Base-by-base conservation (phyloP, 2,888 invertebrate species). In the Frankliniella fusca region DNA sequence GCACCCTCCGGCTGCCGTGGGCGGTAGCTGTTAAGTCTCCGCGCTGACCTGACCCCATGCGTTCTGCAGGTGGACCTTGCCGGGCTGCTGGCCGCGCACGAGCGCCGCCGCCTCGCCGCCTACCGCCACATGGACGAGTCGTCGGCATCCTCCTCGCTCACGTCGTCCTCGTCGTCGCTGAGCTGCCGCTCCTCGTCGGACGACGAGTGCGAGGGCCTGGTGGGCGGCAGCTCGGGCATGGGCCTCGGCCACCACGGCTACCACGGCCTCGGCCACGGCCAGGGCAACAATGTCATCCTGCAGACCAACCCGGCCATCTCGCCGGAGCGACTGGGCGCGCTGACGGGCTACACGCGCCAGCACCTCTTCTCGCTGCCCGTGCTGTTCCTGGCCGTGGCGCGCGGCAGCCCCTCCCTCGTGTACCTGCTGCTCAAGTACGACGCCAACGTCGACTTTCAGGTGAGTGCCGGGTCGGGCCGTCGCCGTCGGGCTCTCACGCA, bases 281-380 rank as follows among this genome's bases (percentile, higher is more conserved):
- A 83, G 23, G 82, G 82, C 12, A 49, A 81, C 7, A 82, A 83
- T 81, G 80, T 83, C 81, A 61, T 86, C 80, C 82, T 87, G 61
- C 85, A 85, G 61, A 84, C 87, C 65, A 87, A 86, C 82, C 85
- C 86, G 8, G 85, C 85, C 81, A 83, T 88, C 61, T 85, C 87
- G 1, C 81, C 85, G 11, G 86, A 87, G 50, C 85, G 85, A 80
- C 84, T 86, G 28, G 84, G 84, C 23, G 85, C 85, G 11, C 83
- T 87, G 85, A 86, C 87, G 8, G 87, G 88, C 61, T 90, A 91
- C 85, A 89, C 89, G 15, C 88, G 89, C 50, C 89, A 90, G 12
- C 89, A 89, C 83, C 87, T 92, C 50, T 89, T 90, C 85, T 89
- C 89, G 18, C 87, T 91, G 82, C 91, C 91, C 3, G 91, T 91